phyloP scores from a whole-genome alignment of 2,113 vertebrate species.

The Ploceus nigricollis region DNA sequence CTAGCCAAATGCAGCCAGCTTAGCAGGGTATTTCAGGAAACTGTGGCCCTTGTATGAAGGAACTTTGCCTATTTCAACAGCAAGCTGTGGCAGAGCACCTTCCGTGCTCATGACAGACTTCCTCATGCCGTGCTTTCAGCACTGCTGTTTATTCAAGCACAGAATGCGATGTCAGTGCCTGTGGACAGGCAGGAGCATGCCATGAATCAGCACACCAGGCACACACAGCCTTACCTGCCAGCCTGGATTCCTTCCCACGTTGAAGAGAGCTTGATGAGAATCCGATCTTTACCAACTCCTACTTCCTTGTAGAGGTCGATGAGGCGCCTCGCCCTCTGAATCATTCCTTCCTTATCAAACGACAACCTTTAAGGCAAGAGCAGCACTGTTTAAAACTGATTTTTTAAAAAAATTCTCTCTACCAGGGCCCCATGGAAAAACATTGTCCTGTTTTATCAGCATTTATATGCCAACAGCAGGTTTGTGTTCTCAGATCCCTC shows the following conservation, averaged over 20 bases:
- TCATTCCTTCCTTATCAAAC: slow-evolving; percentile 92
- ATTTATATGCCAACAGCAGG: neutral
- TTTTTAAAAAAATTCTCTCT: neutral
- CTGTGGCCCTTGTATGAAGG: neutral
- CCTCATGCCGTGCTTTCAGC: neutral
- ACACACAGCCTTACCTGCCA: slow-evolving; percentile 79
- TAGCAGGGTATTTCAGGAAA: neutral
- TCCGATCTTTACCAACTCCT: slow-evolving; percentile 84
- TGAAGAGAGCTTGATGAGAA: slow-evolving; percentile 94
- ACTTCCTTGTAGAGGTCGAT: slow-evolving; percentile 89
- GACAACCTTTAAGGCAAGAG: slow-evolving; percentile 81
- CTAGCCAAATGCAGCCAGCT: neutral
- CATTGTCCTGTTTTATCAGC: neutral
- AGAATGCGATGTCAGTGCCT: neutral
- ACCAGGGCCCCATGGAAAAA: neutral
- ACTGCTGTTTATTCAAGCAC: neutral
- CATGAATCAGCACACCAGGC: neutral
- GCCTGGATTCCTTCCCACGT: slow-evolving; percentile 99
- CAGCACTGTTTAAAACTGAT: neutral
- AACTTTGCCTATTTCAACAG: neutral
- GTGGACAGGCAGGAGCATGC: neutral
- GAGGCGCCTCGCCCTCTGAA: slow-evolving; percentile 82
- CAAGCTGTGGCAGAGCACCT: neutral
- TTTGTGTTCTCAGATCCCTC: neutral
- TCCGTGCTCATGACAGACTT: neutral